Evolutionary conservation across 2,113 vertebrate genomes (phyloP), one percentile per base, ranked within the genome.

Genomic region (Sakesphorus luctuosus): DNA sequence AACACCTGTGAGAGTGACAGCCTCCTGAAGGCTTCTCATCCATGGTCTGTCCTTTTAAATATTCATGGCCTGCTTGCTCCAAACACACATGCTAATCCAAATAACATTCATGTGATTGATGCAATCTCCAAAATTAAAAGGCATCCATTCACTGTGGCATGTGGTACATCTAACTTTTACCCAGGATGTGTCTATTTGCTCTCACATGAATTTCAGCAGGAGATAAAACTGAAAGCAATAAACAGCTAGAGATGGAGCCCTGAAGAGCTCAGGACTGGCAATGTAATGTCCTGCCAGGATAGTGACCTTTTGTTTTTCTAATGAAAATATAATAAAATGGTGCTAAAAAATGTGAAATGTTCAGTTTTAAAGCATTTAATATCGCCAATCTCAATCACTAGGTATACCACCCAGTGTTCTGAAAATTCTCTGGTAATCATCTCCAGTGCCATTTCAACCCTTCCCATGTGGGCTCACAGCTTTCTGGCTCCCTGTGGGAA

Each of bases 41-140:
- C 78, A 44, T 72, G 75, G 67, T 73, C 91, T 81, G 43, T 52
- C 61, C 78, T 80, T 88, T 85, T 90, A 93, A 94, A 91, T 84
- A 91, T 93, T 93, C 87, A 91, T 67, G 58, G 78, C 33, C 76
- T 83, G 23, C 58, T 94, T 94, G 68, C 76, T 95, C 79, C 79
- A 58, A 90, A 94, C 55, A 77, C 2, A 5, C 31, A 12, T 72
- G 82, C 75, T 93, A 92, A 29, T 78, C 82, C 79, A 93, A 96
- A 80, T 88, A 91, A 77, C 24, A 63, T 88, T 88, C 75, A 74
- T 52, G 17, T 83, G 90, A 93, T 77, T 95, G 85, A 93, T 90
- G 75, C 36, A 84, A 94, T 93, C 87, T 92, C 81, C 90, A 61
- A 90, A 96, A 93, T 96, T 95, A 97, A 96, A 96, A 96, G 81